Base-by-base conservation (phyloP, 2,797 vertebrate genomes). In the Cheracebus regulus region DNA sequence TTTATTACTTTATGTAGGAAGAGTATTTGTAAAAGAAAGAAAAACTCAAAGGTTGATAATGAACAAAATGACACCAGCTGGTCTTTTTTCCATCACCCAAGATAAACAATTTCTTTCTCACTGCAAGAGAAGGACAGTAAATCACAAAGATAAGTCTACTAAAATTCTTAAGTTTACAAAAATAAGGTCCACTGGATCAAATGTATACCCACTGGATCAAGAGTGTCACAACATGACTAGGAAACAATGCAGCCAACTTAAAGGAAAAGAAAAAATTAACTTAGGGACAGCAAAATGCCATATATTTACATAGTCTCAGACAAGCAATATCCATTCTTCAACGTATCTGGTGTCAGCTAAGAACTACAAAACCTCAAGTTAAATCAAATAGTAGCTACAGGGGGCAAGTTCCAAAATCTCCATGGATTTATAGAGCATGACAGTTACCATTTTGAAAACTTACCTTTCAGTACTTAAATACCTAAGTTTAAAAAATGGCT, bases 381-480 rank as follows among this genome's bases (percentile, higher is more conserved):
- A 97, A 48, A 93, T 87, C 82, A 94, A 92, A 84, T 3, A 95
- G 82, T 48, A 97, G 44, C 57, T 72, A 95, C 0, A 93, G 50
- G 30, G 72, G 33, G 22, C 58, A 92, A 92, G 91, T 28, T 80
- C 20, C 20, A 50, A 97, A 95, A 80, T 61, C 24, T 87, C 41
- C 89, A 22, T 64, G 39, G 10, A 84, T 93, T 73, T 86, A 84
- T 10, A 85, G 1, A 86, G 4, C 22, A 93, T 2, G 33, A 93
- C 17, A 96, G 50, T 92, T 75, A 79, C 20, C 57, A 87, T 70
- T 94, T 85, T 92, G 90, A 92, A 97, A 95, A 98, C 99, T 98
- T 98, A 99, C 99, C 99, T 99, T 99, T 99, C 99, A 99, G 99
- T 99, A 99, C 99, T 99, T 99, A 99, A 99, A 99, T 99, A 98